Evolutionary conservation across 2,797 vertebrate species (phyloP).

Genomic region (Mico argentatus): DNA sequence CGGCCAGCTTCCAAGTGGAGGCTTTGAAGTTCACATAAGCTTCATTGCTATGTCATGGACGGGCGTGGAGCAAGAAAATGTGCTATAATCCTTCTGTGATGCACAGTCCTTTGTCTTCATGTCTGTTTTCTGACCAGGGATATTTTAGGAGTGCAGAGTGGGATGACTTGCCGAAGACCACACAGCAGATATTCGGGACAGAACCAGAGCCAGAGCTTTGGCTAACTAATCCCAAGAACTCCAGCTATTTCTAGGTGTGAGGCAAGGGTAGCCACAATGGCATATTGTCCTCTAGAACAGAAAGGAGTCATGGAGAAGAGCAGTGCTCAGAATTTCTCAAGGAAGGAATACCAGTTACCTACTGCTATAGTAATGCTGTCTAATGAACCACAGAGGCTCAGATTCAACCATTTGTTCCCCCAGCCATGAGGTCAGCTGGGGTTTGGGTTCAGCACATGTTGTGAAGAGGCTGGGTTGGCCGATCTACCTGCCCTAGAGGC

Average conservation of each 20-base stretch:
- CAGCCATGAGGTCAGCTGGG: not conserved
- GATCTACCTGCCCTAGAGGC: not conserved
- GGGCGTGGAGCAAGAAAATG: not conserved
- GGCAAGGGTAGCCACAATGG: not conserved
- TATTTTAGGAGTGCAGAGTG: not conserved
- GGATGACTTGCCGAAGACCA: not conserved
- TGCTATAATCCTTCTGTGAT: not conserved
- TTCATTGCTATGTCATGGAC: accelerated
- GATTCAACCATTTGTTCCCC: not conserved
- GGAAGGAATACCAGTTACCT: not conserved
- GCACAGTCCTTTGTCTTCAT: not conserved
- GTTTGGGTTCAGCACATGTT: not conserved
- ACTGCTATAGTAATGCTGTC: accelerated
- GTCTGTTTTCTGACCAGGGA: not conserved
- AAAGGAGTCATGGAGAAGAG: not conserved
- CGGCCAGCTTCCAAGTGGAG: not conserved
- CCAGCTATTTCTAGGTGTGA: not conserved
- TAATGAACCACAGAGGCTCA: not conserved
- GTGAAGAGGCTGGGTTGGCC: not conserved
- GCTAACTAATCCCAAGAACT: not conserved
- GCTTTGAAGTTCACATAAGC: not conserved
- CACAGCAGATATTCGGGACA: not conserved
- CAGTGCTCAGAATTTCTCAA: not conserved
- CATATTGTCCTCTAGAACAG: not conserved
- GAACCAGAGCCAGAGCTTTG: not conserved